phyloP scores from a whole-genome alignment of 2,113 vertebrate species.

The Tringa solitaria region DNA sequence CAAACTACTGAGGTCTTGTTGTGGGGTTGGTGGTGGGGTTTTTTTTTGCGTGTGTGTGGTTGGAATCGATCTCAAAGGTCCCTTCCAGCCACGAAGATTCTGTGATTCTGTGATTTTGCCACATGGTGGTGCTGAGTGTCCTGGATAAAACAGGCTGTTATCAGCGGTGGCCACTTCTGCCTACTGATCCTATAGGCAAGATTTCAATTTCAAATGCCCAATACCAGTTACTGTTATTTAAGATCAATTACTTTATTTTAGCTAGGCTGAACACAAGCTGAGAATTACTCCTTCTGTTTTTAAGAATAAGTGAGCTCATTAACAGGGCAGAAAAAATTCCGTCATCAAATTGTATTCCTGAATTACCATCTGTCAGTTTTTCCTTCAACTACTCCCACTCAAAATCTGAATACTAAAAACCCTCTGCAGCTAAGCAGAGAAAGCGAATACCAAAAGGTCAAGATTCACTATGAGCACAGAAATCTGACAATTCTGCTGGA shows the following conservation, averaged over 20 bases:
- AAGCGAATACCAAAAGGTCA: background rate
- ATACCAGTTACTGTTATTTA: background rate
- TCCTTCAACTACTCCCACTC: background rate
- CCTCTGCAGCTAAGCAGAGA: background rate
- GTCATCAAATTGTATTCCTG: background rate
- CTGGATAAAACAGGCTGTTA: background rate
- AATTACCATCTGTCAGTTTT: background rate
- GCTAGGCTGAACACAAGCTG: background rate
- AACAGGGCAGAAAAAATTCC: background rate
- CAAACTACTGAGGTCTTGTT: background rate
- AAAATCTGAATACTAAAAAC: background rate
- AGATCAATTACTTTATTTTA: background rate
- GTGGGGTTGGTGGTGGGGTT: too few relatives aligned
- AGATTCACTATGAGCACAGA: background rate
- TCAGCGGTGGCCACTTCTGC: background rate
- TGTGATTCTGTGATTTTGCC: background rate
- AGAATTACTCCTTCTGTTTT: background rate
- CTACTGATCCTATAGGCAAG: fast-evolving
- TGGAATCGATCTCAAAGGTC: too few relatives aligned
- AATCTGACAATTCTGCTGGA: background rate
- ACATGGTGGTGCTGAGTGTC: slow-evolving; percentile 32
- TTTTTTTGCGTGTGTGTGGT: too few relatives aligned
- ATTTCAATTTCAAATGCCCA: background rate
- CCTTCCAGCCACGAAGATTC: too few relatives aligned
- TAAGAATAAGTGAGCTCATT: background rate